These are phyloP conservation scores for Athene cunicularia DNA, from an alignment of 2,113 vertebrate species.

Conservation along the genomic window DNA sequence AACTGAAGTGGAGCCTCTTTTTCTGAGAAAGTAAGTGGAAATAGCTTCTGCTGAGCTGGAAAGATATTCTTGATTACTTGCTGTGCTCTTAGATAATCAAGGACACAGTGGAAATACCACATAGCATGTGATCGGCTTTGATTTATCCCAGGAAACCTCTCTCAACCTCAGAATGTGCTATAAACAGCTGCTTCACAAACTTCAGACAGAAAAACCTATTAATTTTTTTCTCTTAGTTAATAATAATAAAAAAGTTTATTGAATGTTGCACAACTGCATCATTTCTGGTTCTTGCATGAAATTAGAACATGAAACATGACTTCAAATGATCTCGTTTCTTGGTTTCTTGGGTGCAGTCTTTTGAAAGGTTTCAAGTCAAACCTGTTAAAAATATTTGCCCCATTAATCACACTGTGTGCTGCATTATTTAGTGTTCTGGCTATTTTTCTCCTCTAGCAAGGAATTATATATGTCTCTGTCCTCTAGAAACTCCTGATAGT, in stretches of 20 bases:
- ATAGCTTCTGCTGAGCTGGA: slow-evolving; percentile 51
- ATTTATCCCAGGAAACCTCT: slow-evolving; percentile 64
- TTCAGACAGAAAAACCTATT: neutral
- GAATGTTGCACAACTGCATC: neutral
- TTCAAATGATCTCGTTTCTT: slow-evolving; percentile 20
- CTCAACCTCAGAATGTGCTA: neutral
- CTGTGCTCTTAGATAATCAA: slow-evolving; percentile 61
- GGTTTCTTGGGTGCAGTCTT: neutral
- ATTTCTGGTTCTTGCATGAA: slow-evolving; percentile 21
- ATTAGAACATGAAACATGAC: slow-evolving; percentile 18
- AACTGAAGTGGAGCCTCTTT: slow-evolving; percentile 27
- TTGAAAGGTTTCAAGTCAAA: slow-evolving; percentile 23
- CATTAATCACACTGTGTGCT: slow-evolving; percentile 21
- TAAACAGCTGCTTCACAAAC: slow-evolving; percentile 59
- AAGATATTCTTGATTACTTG: slow-evolving; percentile 59
- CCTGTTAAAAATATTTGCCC: slow-evolving; percentile 24
- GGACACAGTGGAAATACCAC: slow-evolving; percentile 53
- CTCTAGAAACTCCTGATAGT: neutral
- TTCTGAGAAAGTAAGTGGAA: slow-evolving; percentile 21
- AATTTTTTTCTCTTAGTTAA: slow-evolving; percentile 22
- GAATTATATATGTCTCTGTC: neutral
- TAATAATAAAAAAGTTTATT: neutral
- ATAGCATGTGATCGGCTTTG: slow-evolving; percentile 35
- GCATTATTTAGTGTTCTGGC: neutral
- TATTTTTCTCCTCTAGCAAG: neutral